Conservation (phyloP, 1,140 invertebrate species). For the Musca domestica region DNA sequence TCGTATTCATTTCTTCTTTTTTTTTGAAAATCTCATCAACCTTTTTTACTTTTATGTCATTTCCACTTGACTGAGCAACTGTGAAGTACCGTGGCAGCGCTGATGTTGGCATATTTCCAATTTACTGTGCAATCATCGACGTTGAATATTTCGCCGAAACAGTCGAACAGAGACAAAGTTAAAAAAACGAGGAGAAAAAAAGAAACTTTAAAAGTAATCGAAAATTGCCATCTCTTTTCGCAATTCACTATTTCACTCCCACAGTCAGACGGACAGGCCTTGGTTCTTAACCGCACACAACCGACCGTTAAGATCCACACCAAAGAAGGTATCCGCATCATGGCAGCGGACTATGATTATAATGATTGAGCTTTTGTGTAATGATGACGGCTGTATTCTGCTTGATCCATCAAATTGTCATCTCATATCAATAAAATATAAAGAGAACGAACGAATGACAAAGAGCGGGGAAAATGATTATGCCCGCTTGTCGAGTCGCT, state of each 20-base stretch:
- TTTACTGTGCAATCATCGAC: slow-evolving; percentile 12
- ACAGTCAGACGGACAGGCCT: neutral
- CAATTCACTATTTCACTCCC: slow-evolving; percentile 10
- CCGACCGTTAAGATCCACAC: too few relatives aligned
- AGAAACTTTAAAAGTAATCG: slow-evolving; percentile 11
- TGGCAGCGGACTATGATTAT: slow-evolving; percentile 4
- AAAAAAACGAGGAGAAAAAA: neutral
- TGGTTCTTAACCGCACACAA: too few relatives aligned
- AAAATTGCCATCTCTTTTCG: slow-evolving; percentile 3
- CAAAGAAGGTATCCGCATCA: too few relatives aligned
- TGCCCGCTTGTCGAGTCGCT: too few relatives aligned
- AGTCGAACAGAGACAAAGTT: too few relatives aligned
- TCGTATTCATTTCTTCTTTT: neutral
- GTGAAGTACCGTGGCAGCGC: neutral
- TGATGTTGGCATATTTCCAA: slow-evolving; percentile 11
- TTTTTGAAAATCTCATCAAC: slow-evolving; percentile 18
- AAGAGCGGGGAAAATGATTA: too few relatives aligned
- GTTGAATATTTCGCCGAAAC: too few relatives aligned
- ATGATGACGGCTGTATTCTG: slow-evolving; percentile 17
- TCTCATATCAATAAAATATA: slow-evolving; percentile 21
- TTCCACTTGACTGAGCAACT: slow-evolving; percentile 19
- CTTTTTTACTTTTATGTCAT: slow-evolving; percentile 8
- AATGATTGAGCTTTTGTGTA: slow-evolving; percentile 19
- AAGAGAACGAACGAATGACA: too few relatives aligned
- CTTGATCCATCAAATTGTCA: slow-evolving; percentile 21